Percentiles rank a stretch among this genome's conserved stretches.
Conservation (phyloP, 2,113 vertebrate genomes). For the Micromys minutus region DNA sequence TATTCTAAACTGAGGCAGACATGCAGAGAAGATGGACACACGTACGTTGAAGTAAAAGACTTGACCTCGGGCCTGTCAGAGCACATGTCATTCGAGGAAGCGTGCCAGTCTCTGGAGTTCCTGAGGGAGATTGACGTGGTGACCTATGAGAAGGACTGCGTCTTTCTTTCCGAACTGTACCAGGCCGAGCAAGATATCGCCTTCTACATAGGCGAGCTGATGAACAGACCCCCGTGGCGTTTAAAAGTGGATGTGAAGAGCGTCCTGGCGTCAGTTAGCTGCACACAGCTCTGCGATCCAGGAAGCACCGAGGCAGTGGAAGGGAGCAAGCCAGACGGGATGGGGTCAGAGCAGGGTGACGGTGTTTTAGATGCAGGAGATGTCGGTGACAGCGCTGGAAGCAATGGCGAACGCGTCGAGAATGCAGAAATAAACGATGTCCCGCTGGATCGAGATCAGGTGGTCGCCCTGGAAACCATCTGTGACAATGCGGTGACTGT, state of each 20-base stretch:
- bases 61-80: conserved; percentile 73
- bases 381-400: neutral
- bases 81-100: conserved; percentile 70
- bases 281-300: neutral
- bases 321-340: neutral
- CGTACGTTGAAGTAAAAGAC: conserved; percentile 80
- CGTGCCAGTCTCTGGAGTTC: conserved; percentile 87
- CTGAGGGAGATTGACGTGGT: conserved; percentile 84
- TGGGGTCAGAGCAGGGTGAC: neutral
- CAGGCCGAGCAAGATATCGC: conserved; percentile 87
- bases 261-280: conserved; percentile 70
- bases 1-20: conserved; percentile 85
- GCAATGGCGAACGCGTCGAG: neutral
- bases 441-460: conserved; percentile 86
- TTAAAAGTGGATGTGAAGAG: conserved; percentile 83
- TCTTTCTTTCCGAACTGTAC: conserved; percentile 85
- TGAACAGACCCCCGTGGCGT: conserved; percentile 75
- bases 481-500: conserved; percentile 89
- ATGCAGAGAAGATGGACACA: conserved; percentile 86
- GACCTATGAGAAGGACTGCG: conserved; percentile 72
- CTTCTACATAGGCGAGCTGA: conserved; percentile 76
- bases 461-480: conserved; percentile 87
- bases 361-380: neutral
- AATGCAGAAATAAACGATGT: neutral
- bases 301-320: neutral